Evolutionary conservation across 2,113 vertebrate genomes (phyloP).

Genomic region (Mustelus asterias): DNA sequence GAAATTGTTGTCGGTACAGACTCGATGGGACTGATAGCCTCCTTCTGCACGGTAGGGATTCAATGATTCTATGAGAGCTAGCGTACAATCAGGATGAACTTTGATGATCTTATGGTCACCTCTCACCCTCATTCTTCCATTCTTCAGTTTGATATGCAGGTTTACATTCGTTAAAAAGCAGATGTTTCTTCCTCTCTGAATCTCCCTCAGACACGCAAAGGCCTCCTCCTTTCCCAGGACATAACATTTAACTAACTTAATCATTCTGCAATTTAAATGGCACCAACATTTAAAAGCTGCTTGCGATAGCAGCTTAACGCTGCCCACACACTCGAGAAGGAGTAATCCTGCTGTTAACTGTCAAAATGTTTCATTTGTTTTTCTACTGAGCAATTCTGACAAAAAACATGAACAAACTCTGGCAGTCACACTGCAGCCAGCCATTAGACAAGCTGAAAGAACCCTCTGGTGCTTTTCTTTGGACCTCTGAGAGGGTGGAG

Average conservation of each 20-base stretch:
- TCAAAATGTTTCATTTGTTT: background rate
- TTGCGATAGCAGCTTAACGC: background rate
- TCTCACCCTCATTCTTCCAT: background rate
- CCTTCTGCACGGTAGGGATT: too few relatives aligned
- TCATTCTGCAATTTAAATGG: background rate
- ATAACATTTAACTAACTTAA: background rate
- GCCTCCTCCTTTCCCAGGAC: constrained; percentile 16
- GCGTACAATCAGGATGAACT: background rate
- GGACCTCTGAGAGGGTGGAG: background rate
- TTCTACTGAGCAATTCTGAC: background rate
- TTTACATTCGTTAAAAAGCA: background rate
- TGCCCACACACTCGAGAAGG: background rate
- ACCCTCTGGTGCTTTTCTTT: background rate
- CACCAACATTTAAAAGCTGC: background rate
- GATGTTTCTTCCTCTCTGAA: background rate
- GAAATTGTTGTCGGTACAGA: too few relatives aligned
- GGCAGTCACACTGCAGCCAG: background rate
- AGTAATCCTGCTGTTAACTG: background rate
- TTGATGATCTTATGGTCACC: too few relatives aligned
- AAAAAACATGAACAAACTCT: background rate
- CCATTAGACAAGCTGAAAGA: background rate
- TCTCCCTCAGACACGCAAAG: background rate
- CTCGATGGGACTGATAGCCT: too few relatives aligned
- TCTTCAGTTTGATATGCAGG: background rate
- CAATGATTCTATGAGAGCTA: background rate